Percentiles rank a stretch among this genome's conserved stretches.
Evolutionary conservation across 2,113 vertebrate genomes (phyloP).

Genomic region (Neomonachus schauinslandi): DNA sequence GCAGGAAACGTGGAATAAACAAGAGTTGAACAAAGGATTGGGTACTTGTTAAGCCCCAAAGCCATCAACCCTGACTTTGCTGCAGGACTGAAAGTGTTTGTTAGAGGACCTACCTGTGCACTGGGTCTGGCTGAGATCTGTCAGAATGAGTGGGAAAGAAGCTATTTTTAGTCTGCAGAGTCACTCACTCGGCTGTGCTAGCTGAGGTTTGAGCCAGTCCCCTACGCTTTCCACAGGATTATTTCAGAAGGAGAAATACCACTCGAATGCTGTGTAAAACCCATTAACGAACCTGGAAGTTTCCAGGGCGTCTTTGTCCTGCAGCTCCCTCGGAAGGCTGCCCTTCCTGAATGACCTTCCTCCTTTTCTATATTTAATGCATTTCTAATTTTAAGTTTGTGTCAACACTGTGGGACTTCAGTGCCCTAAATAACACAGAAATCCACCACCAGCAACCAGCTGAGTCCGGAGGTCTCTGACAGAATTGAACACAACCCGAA

Average conservation of each 20-base stretch:
- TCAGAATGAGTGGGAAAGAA: slow-evolving; percentile 74
- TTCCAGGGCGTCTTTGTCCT: slow-evolving; percentile 65
- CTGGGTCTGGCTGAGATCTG: slow-evolving; percentile 73
- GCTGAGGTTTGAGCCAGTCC: slow-evolving; percentile 76
- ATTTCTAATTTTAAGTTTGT: slow-evolving; percentile 80
- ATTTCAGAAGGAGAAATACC: slow-evolving; percentile 67
- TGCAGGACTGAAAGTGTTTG: slow-evolving; percentile 51
- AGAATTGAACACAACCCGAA: slow-evolving; percentile 62
- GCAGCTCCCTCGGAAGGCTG: slow-evolving; percentile 58
- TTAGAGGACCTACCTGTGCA: slow-evolving; percentile 69
- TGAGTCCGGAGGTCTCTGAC: slow-evolving; percentile 68
- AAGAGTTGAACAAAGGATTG: neutral
- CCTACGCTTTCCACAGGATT: slow-evolving; percentile 66
- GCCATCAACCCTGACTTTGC: slow-evolving; percentile 44
- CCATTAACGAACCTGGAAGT: slow-evolving; percentile 75
- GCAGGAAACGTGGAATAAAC: slow-evolving; percentile 28
- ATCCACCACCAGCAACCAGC: slow-evolving; percentile 76
- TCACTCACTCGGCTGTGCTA: slow-evolving; percentile 76
- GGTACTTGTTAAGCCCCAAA: neutral
- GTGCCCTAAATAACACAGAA: slow-evolving; percentile 81
- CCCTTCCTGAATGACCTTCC: slow-evolving; percentile 71
- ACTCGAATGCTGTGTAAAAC: slow-evolving; percentile 54
- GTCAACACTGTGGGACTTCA: slow-evolving; percentile 78
- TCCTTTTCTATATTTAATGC: slow-evolving; percentile 76
- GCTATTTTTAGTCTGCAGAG: slow-evolving; percentile 82